Percentiles rank a stretch among this genome's conserved stretches.
Evolutionary conservation across 1,140 invertebrate genomes (phyloP).

Genomic region (Dendrolimus punctatus): DNA sequence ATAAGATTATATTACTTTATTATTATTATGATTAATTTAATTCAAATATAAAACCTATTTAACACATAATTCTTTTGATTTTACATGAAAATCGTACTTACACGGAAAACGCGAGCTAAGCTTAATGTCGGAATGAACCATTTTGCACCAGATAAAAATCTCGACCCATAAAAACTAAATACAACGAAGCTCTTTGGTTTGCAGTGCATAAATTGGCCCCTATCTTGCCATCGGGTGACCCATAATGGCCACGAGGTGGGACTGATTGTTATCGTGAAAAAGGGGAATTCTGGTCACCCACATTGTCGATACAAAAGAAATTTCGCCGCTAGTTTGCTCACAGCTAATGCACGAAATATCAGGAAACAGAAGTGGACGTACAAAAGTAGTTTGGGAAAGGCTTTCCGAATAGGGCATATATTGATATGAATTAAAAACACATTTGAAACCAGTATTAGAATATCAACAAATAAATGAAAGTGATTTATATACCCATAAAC

Average conservation of each 20-base stretch:
- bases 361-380: no score
- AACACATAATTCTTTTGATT: not conserved
- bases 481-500: no score
- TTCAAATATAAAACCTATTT: no score
- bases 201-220: slow-evolving; percentile 52
- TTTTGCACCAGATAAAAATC: slow-evolving; percentile 42
- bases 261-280: slow-evolving; percentile 54
- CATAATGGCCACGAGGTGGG: slow-evolving; percentile 56
- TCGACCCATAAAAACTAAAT: slow-evolving; percentile 39
- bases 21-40: no score
- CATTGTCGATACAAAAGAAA: slow-evolving; percentile 49
- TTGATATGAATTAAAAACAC: no score
- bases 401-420: no score
- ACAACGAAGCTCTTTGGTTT: slow-evolving; percentile 42
- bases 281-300: slow-evolving; percentile 43
- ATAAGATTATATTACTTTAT: no score
- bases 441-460: no score
- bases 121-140: slow-evolving; percentile 6
- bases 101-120: not conserved
- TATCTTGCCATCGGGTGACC: slow-evolving; percentile 57
- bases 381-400: no score
- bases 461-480: no score
- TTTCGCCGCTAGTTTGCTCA: slow-evolving; percentile 38
- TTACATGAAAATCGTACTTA: not conserved
- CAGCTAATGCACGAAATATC: not conserved